Evolutionary conservation across 1,140 invertebrate genomes (phyloP).

Genomic region (Aporrectodea caliginosa): DNA sequence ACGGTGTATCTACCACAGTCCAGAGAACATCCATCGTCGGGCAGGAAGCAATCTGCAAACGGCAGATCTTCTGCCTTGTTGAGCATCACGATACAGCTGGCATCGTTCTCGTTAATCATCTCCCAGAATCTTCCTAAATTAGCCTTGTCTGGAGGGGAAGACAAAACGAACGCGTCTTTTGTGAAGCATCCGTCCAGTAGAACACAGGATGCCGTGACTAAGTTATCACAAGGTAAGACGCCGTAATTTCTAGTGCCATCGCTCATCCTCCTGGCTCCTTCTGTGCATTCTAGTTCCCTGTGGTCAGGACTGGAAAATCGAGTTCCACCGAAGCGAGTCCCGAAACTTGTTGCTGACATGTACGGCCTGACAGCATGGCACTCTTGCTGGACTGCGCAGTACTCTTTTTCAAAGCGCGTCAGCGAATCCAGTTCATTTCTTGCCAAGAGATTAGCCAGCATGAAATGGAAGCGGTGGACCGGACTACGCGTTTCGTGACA

Average conservation of each 20-base stretch:
- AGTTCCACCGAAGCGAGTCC: neutral
- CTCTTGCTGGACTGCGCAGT: neutral
- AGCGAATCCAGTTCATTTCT: neutral
- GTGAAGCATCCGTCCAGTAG: neutral
- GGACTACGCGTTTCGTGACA: neutral
- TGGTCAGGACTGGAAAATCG: neutral
- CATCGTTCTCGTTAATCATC: neutral
- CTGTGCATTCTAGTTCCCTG: too few relatives aligned
- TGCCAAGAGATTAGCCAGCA: neutral
- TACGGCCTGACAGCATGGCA: neutral
- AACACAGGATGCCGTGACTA: neutral
- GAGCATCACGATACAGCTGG: neutral
- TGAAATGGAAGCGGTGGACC: neutral
- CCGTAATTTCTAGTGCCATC: neutral
- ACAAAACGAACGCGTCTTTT: neutral
- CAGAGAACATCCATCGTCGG: neutral
- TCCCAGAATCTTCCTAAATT: neutral
- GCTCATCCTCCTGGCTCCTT: too few relatives aligned
- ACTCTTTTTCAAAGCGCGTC: neutral
- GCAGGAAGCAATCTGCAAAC: neutral
- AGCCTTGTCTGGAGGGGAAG: neutral
- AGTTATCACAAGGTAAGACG: neutral
- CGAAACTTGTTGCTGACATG: too few relatives aligned
- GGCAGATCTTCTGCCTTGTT: neutral
- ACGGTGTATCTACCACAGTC: neutral